Conservation (phyloP, 2,113 vertebrate genomes). For the Aplodontia rufa region DNA sequence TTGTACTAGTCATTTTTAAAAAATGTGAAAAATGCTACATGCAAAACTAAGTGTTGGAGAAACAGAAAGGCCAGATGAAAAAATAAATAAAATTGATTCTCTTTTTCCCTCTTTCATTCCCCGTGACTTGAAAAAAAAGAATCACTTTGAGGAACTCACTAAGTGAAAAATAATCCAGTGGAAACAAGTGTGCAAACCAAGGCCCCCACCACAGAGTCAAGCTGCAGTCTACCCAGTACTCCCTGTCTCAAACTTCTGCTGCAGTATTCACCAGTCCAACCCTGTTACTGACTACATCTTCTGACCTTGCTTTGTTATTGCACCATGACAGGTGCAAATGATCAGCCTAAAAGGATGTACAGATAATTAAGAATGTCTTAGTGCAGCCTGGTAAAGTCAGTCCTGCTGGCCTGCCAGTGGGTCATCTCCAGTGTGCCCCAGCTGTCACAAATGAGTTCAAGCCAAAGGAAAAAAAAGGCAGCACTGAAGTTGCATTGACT, state of each 20-base stretch:
- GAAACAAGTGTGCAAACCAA: neutral
- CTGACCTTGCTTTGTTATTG: neutral
- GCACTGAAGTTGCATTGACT: neutral
- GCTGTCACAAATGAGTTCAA: neutral
- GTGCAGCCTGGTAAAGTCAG: neutral
- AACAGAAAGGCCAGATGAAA: too few relatives aligned
- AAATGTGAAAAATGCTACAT: neutral
- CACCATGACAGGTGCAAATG: neutral
- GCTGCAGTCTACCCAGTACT: rapidly evolving
- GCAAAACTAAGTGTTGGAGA: too few relatives aligned
- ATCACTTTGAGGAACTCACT: too few relatives aligned
- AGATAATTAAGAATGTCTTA: neutral
- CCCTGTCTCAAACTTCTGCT: neutral
- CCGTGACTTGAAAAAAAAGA: too few relatives aligned
- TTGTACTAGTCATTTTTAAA: neutral
- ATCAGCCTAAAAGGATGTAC: neutral
- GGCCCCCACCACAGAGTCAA: neutral
- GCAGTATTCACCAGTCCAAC: neutral
- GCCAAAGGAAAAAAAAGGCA: too few relatives aligned
- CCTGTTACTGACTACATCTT: too few relatives aligned
- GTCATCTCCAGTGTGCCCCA: neutral
- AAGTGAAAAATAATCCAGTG: neutral
- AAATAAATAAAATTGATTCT: too few relatives aligned
- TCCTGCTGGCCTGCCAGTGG: neutral
- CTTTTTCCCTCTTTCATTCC: too few relatives aligned